Evolutionary conservation across 2,888 invertebrate species (phyloP).

Genomic region (Rhyacophila evoluta): DNA sequence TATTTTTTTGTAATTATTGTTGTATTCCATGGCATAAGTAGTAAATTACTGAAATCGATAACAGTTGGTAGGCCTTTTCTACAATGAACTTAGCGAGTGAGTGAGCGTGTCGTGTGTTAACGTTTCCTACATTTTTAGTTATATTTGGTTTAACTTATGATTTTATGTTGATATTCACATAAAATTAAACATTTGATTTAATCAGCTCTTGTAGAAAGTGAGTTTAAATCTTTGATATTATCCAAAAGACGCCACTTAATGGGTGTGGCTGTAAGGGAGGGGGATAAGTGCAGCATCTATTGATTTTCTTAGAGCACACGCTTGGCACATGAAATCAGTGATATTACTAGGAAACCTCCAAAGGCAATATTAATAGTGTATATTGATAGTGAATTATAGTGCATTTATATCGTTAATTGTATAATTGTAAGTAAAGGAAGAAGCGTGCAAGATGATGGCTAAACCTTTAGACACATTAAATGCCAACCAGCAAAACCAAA

Average conservation of each 20-base stretch:
- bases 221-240: slow-evolving; percentile 43
- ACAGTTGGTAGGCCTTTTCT: slow-evolving; percentile 51
- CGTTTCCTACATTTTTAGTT: slow-evolving; percentile 54
- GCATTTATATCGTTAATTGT: slow-evolving; percentile 50
- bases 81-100: slow-evolving; percentile 53
- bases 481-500: slow-evolving; percentile 75
- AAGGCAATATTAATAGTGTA: slow-evolving; percentile 51
- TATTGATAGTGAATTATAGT: slow-evolving; percentile 51
- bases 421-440: slow-evolving; percentile 41
- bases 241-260: slow-evolving; percentile 49
- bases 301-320: slow-evolving; percentile 72
- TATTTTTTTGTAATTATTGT: slow-evolving; percentile 38
- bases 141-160: slow-evolving; percentile 53
- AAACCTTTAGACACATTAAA: slow-evolving; percentile 69
- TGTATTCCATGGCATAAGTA: slow-evolving; percentile 27
- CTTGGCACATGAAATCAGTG: slow-evolving; percentile 70
- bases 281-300: slow-evolving; percentile 64
- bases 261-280: slow-evolving; percentile 52
- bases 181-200: slow-evolving; percentile 49
- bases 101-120: slow-evolving; percentile 52
- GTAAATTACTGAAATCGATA: slow-evolving; percentile 42
- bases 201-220: slow-evolving; percentile 43
- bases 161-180: slow-evolving; percentile 51
- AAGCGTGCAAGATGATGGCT: slow-evolving; percentile 66
- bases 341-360: slow-evolving; percentile 55